Conservation (phyloP, 2,888 invertebrate species). For the Labia minor region DNA sequence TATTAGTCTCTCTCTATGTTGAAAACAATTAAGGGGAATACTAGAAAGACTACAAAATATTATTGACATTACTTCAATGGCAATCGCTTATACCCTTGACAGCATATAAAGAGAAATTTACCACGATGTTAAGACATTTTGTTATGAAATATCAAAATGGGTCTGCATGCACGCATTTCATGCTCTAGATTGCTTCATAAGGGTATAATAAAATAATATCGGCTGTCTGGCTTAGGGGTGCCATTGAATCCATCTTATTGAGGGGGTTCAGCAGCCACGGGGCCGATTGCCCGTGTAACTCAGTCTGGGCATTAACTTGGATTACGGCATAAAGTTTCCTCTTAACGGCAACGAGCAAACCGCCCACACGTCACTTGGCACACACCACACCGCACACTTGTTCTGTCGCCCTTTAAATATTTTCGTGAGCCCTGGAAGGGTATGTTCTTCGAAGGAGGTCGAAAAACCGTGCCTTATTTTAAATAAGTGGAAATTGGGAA, state of each 20-base stretch:
- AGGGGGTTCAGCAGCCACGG: background rate
- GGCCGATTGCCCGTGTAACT: conserved; percentile 8
- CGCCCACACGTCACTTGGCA: background rate
- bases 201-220: conserved; percentile 2
- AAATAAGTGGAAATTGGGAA: too few species aligned
- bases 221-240: conserved; percentile 1
- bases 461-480: too few species aligned
- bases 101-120: background rate
- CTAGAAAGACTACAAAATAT: background rate
- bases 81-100: background rate
- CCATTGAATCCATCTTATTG: background rate
- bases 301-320: background rate
- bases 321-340: background rate
- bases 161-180: background rate
- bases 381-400: background rate
- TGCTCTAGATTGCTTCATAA: background rate
- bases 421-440: background rate
- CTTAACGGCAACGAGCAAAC: background rate
- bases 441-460: background rate
- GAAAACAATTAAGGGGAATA: background rate
- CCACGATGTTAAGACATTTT: conserved; percentile 7
- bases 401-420: conserved; percentile 4
- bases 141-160: conserved; percentile 13
- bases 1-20: too few species aligned
- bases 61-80: background rate